Evolutionary conservation across 2,113 vertebrate species (phyloP).

Genomic region (Bubalus kerabau): DNA sequence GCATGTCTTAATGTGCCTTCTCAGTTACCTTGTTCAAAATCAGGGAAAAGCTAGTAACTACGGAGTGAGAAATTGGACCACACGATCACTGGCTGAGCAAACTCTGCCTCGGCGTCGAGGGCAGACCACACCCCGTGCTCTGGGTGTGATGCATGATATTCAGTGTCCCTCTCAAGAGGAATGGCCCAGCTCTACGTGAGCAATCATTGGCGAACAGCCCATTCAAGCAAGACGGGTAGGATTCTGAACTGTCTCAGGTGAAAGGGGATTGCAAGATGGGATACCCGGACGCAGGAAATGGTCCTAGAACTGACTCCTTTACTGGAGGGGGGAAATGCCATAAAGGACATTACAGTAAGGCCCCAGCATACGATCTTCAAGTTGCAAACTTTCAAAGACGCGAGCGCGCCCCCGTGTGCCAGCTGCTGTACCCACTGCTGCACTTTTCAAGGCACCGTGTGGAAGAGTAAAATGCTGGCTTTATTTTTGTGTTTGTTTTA

Average conservation of each 20-base stretch:
- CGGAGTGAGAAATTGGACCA: neutral
- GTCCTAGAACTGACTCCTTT: too few relatives aligned
- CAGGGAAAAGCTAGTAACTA: neutral
- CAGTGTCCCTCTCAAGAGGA: too few relatives aligned
- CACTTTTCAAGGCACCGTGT: neutral
- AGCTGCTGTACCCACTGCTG: rapidly evolving
- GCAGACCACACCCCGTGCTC: neutral
- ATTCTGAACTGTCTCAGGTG: neutral
- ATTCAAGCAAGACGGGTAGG: rapidly evolving
- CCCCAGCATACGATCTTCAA: neutral
- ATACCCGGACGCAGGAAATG: neutral
- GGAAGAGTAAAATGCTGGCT: neutral
- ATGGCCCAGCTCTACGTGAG: rapidly evolving
- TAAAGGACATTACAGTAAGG: neutral
- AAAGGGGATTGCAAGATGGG: neutral
- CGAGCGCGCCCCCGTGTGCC: neutral
- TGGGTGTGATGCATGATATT: rapidly evolving
- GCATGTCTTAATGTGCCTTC: rapidly evolving
- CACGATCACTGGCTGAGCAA: too few relatives aligned
- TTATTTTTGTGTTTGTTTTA: neutral
- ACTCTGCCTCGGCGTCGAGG: rapidly evolving
- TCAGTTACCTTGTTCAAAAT: neutral
- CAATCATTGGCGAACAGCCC: rapidly evolving
- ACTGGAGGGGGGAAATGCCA: too few relatives aligned
- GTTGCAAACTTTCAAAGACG: neutral